Base-by-base conservation (phyloP, 2,888 invertebrate genomes). In the Pandemis cinnamomeana region DNA sequence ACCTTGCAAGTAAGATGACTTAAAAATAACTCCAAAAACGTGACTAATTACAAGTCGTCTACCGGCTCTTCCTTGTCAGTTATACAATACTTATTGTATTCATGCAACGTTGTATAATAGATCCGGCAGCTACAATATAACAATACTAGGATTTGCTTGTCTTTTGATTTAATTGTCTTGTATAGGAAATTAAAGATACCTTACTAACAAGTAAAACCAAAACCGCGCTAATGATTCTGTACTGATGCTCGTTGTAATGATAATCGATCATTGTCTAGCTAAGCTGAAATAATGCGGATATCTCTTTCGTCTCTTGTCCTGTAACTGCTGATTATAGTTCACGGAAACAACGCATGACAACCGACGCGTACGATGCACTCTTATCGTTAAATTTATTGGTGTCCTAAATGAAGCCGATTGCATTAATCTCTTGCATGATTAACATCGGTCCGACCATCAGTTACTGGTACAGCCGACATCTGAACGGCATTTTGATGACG, bases 401-500 rank as follows among this genome's bases (percentile, higher is more conserved):
- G 62, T 60, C 70, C 69, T 61, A 68, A 61, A 60, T 70, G 66
- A 60, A 62, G 67, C 78, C 79, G 76, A 76, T 81, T 82, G 82
- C 80, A 82, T 83, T 84, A 83, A 83, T 83, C 84, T 77, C 79
- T 81, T 82, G 78, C 67, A 71, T 71, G 71, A 88, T 89, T 85
- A 87, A 85, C 81, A 86, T 87, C 84, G 81, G 82, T 85, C 80
- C 81, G 82, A 82, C 78, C 82, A 83, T 80, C 83, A 78, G 78
- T 81, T 80, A 78, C 81, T 80, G 79, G 81, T 83, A 81, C 81
- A 75, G 71, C 74, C 77, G 83, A 82, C 82, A 79, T 83, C 83
- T 79, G 83, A 83, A 81, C 86, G 81, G 82, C 84, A 83, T 87
- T 84, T 89, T 88, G 90, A 91, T 91, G 93, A 91, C 93, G 92